Conservation (phyloP, 2,888 invertebrate species). For the Scrobipalpa atriplicella region DNA sequence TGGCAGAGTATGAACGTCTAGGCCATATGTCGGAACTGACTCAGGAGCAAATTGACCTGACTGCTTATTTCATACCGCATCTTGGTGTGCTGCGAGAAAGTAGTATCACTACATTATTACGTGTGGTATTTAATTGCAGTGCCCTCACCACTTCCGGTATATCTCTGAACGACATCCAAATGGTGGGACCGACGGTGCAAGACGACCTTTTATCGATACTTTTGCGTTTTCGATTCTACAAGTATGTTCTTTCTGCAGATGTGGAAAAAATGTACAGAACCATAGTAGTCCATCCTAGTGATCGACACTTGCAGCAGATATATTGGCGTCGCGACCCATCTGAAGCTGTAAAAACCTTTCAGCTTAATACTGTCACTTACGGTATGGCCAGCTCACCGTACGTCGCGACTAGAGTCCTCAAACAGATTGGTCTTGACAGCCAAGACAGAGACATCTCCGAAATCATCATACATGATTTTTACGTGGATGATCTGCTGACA, state of each 20-base stretch:
- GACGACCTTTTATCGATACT: slow-evolving; percentile 29
- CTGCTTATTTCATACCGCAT: slow-evolving; percentile 32
- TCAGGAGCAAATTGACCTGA: not conserved
- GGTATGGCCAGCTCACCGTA: slow-evolving; percentile 42
- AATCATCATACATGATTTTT: slow-evolving; percentile 40
- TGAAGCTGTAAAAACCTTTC: slow-evolving; percentile 26
- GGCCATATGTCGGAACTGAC: slow-evolving; percentile 22
- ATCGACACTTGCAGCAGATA: slow-evolving; percentile 27
- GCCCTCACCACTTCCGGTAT: slow-evolving; percentile 25
- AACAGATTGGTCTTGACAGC: slow-evolving; percentile 38
- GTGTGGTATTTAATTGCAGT: slow-evolving; percentile 36
- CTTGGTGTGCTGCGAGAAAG: slow-evolving; percentile 34
- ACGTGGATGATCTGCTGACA: slow-evolving; percentile 41
- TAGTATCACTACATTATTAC: slow-evolving; percentile 34
- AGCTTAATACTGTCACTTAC: slow-evolving; percentile 37
- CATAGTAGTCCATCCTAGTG: not conserved
- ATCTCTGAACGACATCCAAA: slow-evolving; percentile 32
- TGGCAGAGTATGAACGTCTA: slow-evolving; percentile 12
- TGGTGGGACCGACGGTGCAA: slow-evolving; percentile 30
- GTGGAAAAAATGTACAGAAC: slow-evolving; percentile 37
- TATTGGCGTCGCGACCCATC: slow-evolving; percentile 33
- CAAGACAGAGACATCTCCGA: slow-evolving; percentile 32
- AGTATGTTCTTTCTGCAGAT: slow-evolving; percentile 32
- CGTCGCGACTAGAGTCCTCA: slow-evolving; percentile 39
- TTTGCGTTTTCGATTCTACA: slow-evolving; percentile 29